Evolutionary conservation across 2,888 invertebrate species (phyloP).

Genomic region (Acanthosepion pharaonis): DNA sequence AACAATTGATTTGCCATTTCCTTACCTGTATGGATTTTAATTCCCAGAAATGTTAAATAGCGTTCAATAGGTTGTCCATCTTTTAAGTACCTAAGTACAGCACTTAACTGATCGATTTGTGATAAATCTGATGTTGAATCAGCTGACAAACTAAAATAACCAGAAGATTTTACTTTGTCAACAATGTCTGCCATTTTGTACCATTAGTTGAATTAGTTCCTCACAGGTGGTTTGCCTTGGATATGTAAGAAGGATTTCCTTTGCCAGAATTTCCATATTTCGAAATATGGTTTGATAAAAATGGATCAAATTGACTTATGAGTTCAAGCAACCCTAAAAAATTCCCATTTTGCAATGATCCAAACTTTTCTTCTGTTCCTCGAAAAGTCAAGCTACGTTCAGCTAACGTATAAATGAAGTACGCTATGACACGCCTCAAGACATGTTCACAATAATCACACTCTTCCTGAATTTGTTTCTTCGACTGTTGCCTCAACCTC

Average conservation of each 20-base stretch:
- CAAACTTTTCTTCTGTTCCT: constrained; percentile 34
- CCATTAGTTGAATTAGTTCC: no score
- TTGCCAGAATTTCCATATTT: no score
- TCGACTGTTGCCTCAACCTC: background rate
- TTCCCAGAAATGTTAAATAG: background rate
- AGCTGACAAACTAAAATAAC: no score
- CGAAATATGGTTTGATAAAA: no score
- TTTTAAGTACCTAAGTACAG: background rate
- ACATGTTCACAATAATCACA: constrained; percentile 46
- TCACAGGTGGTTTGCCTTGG: no score
- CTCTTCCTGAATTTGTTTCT: constrained; percentile 41
- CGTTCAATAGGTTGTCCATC: background rate
- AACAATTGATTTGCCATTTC: background rate
- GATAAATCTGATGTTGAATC: background rate
- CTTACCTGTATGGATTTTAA: background rate
- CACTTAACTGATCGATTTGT: background rate
- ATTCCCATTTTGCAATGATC: constrained; percentile 13
- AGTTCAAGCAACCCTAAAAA: background rate
- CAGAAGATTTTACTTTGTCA: no score
- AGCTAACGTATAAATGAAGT: constrained; percentile 34
- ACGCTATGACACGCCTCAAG: constrained; percentile 39
- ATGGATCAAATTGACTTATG: no score
- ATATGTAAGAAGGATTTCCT: no score
- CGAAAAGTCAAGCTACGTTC: background rate
- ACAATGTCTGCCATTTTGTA: no score